phyloP scores from a whole-genome alignment of 2,888 invertebrate genomes.

The Cinara cedri region DNA sequence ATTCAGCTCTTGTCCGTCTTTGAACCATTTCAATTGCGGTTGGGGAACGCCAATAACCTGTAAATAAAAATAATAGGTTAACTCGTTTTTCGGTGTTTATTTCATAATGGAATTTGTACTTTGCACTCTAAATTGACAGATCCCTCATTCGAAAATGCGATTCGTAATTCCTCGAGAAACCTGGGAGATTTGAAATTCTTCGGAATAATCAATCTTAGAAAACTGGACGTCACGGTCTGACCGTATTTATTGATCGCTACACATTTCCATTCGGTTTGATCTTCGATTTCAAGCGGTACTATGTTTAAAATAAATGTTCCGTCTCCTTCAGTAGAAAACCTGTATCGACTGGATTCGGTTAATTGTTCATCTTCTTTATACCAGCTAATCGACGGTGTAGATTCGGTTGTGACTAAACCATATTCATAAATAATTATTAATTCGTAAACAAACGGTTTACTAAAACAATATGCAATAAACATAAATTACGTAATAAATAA shows the following conservation, averaged over 20 bases:
- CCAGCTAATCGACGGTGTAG: constrained; percentile 84
- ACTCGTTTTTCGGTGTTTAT: not conserved
- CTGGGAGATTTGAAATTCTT: constrained; percentile 87
- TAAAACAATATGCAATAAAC: no score
- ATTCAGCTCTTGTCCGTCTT: constrained; percentile 86
- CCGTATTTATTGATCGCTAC: constrained; percentile 88
- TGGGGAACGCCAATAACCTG: constrained; percentile 86
- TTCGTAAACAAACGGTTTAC: no score
- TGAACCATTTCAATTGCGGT: constrained; percentile 89
- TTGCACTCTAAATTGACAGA: constrained; percentile 92
- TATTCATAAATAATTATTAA: no score
- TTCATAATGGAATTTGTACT: constrained; percentile 60
- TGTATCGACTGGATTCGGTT: constrained; percentile 72
- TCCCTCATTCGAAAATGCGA: constrained; percentile 84
- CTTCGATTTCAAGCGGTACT: constrained; percentile 76
- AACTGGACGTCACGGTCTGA: constrained; percentile 85
- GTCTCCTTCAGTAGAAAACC: constrained; percentile 71
- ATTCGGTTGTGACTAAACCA: constrained; percentile 74
- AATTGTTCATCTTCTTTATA: constrained; percentile 84
- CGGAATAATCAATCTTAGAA: constrained; percentile 82
- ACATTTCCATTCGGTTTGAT: constrained; percentile 92
- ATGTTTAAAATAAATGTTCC: constrained; percentile 78
- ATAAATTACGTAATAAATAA: constrained; percentile 57
- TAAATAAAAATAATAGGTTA: not conserved
- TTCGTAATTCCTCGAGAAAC: constrained; percentile 83